Evolutionary conservation across 2,797 vertebrate genomes (phyloP), one percentile per base, ranked within the genome.

Genomic region (Orestias chungarensis): DNA sequence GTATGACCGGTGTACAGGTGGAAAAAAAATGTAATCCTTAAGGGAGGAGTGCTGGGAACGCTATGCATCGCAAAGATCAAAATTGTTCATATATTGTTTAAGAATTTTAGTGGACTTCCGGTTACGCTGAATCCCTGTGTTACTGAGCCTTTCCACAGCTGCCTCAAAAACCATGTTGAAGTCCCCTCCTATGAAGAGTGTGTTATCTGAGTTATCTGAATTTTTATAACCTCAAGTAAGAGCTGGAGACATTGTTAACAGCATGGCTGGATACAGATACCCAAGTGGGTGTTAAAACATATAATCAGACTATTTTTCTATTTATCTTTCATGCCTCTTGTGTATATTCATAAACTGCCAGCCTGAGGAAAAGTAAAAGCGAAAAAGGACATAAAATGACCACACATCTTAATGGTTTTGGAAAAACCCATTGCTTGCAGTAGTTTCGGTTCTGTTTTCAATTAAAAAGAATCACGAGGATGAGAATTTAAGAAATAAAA

Each of bases 391-490:
- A 20, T 33, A 18, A 57, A 57, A 8, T 3, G 1, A 57, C 31
- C 55, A 59, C 33, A 59, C 18, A 20, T 35, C 55, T 1, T 33
- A 3, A 35, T 40, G 11, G 15, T 47, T 44, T 29, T 82, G 78
- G 66, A 44, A 72, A 81, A 76, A 66, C 27, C 27, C 3, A 23
- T 66, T 29, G 35, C 61, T 67, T 80, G 38, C 84, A 66, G 82
- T 61, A 70, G 75, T 79, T 76, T 5, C 3, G 68, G 40, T 61
- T 87, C 80, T 71, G 35, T 78, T 80, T 79, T 62, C 46, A 67
- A 3, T 20, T 20, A 44, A 79, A 76, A 80, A 84, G 61, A 80
- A 79, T 68, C 52, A 85, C 71, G 27, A 83, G 55, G 40, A 83
- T 70, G 66, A 73, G n/a, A 46, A 31, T 6, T 35, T 10, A 59